Conservation (phyloP, 2,797 vertebrate genomes). For the Ctenochaetus hawaiiensis region DNA sequence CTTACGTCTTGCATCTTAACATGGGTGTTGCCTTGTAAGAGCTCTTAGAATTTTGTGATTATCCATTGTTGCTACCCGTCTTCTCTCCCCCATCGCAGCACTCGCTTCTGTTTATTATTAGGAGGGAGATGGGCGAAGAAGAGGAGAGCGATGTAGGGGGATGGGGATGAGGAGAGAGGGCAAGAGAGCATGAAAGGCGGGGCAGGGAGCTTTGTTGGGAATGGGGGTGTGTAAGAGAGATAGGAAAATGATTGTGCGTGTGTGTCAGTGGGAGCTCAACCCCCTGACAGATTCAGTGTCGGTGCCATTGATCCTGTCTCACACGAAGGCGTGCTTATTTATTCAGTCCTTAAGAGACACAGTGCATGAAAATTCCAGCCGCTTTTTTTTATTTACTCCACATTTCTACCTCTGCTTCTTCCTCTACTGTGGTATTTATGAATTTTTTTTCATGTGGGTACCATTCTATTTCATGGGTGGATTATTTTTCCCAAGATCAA, state of each 20-base stretch:
- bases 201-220: conserved; percentile 36
- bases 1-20: conserved; percentile 1
- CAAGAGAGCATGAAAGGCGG: conserved; percentile 60
- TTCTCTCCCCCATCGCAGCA: conserved; percentile 19
- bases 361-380: conserved; percentile 33
- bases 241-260: conserved; percentile 57
- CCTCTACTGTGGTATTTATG: conserved; percentile 15
- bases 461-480: conserved; percentile 45
- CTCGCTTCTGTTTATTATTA: conserved; percentile 45
- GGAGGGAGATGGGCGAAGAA: conserved; percentile 23
- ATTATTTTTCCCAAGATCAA: conserved; percentile 57
- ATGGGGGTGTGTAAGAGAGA: conserved; percentile 41
- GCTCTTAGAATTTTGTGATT: conserved; percentile 49
- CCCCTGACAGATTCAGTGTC: conserved; percentile 58
- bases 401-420: conserved; percentile 24
- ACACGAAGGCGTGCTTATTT: conserved; percentile 55
- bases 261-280: conserved; percentile 61
- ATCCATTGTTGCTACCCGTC: conserved; percentile 38
- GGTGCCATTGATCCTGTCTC: conserved; percentile 68
- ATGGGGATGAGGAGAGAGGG: conserved; percentile 50
- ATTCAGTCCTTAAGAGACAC: conserved; percentile 62
- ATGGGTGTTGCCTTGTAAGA: background rate
- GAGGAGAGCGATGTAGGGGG: conserved; percentile 46
- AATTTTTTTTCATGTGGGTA: conserved; percentile 44
- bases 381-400: conserved; percentile 15